Base-by-base conservation (phyloP, 2,888 invertebrate species). In the Mechanitis messenoides region DNA sequence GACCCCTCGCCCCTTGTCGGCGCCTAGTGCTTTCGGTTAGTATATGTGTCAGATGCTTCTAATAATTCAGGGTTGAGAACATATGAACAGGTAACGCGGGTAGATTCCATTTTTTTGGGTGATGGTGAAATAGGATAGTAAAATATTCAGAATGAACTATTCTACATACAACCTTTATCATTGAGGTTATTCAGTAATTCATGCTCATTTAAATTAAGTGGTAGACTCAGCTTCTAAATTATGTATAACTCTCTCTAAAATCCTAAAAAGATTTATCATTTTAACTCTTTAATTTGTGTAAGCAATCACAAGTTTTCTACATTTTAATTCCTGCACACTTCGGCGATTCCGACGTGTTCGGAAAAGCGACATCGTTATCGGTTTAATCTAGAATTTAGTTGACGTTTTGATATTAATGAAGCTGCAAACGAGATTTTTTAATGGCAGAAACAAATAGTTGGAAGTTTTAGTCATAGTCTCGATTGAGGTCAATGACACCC, bases 21-120 rank as follows among this genome's bases (percentile, higher is more conserved):
- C 74, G 72, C 73, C 74, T 74, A 66, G 74, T 77, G 83, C 83
- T 80, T 75, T 74, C 74, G 81, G 81, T 80, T 75, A 81, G 80
- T 81, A 78, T 67, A 58, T 61, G 66, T 61, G 59, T 57, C 60
- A 64, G 42, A 42, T 42, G 42, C 54, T 54, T 53, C 66, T 59
- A 63, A 56, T 63, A 59, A 60, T 57, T 62, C 56, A 42, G 42
- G 38, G 54, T 45, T 60, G 62, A 62, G 66, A 59, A 64, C 64
- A 63, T 68, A 68, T 66, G 64, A 56, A 42, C 62, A 63, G 65
- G 62, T 65, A 59, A 62, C 55, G 9, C 2, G 5, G 4, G 45
- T 28, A n/a, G 12, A 20, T 6, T 31, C 9, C 50, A 31, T 7
- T 42, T 9, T 42, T 42, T 11, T 42, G 9, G 42, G 42, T 9